These are phyloP conservation scores for Halichoerus grypus DNA, from an alignment of 2,113 vertebrate species.

Conservation along the genomic window DNA sequence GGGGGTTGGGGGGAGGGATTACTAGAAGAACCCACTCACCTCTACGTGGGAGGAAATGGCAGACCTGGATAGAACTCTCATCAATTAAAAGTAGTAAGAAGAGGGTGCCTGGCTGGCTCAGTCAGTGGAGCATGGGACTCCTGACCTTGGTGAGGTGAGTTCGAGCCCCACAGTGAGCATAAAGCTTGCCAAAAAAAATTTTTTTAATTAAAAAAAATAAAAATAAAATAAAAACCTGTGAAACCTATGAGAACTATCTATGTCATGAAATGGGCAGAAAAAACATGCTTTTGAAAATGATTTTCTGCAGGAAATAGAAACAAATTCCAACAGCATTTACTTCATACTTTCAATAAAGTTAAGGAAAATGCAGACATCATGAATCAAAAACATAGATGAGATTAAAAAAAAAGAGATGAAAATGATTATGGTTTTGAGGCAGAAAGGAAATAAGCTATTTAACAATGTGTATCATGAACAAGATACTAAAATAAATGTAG, in stretches of 20 bases:
- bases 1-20: neutral
- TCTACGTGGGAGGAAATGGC: neutral
- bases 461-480: neutral
- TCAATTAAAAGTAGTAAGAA: constrained; percentile 22
- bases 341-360: constrained; percentile 23
- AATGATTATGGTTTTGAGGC: neutral
- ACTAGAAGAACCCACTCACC: neutral
- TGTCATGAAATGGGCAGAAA: neutral
- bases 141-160: neutral
- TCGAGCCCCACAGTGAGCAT: neutral
- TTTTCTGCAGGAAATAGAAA: constrained; percentile 37
- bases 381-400: constrained; percentile 6
- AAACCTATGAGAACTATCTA: neutral
- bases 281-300: neutral
- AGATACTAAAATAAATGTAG: neutral
- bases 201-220: neutral
- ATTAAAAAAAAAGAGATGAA: neutral
- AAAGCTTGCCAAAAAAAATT: neutral
- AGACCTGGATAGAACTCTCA: neutral
- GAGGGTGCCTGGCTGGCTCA: neutral
- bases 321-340: neutral
- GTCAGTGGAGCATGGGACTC: neutral
- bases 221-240: neutral
- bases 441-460: constrained; percentile 24
- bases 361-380: constrained; percentile 35